Evolutionary conservation across 2,113 vertebrate species (phyloP).

Genomic region (Triplophysa tibetana): DNA sequence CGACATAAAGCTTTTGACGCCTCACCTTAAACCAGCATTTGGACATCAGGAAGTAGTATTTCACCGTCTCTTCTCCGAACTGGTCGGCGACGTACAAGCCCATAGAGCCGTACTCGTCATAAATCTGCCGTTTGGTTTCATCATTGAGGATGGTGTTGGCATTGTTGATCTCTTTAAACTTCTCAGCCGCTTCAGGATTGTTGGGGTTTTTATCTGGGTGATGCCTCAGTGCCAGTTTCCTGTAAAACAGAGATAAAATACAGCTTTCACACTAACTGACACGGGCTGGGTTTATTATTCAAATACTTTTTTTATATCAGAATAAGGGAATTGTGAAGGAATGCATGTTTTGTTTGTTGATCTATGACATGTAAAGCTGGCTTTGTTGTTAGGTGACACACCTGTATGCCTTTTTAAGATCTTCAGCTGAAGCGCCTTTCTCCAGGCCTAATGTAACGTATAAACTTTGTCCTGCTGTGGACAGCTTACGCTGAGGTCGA

Average conservation of each 20-base stretch:
- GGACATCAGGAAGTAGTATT: conserved; percentile 83
- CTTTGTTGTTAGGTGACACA: conserved; percentile 52
- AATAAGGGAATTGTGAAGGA: neutral
- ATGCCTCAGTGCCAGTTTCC: conserved; percentile 84
- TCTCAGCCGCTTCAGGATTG: conserved; percentile 72
- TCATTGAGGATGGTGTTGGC: conserved; percentile 87
- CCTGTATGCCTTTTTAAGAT: conserved; percentile 89
- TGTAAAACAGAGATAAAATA: conserved; percentile 52
- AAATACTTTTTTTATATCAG: too few relatives aligned
- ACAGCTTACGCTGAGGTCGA: conserved; percentile 76
- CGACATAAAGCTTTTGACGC: neutral
- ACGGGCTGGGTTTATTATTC: neutral
- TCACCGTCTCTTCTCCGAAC: conserved; percentile 85
- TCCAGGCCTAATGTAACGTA: conserved; percentile 82
- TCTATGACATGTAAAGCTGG: too few relatives aligned
- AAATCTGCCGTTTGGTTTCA: conserved; percentile 80
- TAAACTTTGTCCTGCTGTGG: conserved; percentile 78
- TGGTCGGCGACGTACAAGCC: conserved; percentile 88
- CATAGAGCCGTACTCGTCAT: conserved; percentile 86
- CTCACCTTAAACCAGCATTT: conserved; percentile 94
- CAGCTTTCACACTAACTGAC: neutral
- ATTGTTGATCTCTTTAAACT: conserved; percentile 90
- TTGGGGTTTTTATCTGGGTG: conserved; percentile 92
- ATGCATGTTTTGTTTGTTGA: too few relatives aligned
- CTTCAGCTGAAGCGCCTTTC: conserved; percentile 82